phyloP scores from a whole-genome alignment of 2,113 vertebrate genomes.

The Pungitius pungitius region DNA sequence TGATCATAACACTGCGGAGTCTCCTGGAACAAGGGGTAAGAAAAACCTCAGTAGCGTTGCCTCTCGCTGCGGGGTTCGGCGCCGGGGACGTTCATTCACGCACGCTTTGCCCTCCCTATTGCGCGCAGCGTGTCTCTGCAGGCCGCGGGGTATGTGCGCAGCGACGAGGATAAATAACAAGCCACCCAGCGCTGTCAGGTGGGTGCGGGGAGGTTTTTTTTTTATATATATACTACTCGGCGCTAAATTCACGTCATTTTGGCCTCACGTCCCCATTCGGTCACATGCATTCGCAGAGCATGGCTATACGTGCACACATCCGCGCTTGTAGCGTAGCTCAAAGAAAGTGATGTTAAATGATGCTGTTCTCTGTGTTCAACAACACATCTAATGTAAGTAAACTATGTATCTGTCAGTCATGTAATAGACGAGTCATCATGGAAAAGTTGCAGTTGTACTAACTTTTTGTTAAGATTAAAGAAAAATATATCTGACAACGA shows the following conservation, averaged over 20 bases:
- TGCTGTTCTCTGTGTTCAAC: background rate
- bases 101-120: slow-evolving; percentile 27
- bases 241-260: slow-evolving; percentile 53
- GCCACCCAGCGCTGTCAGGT: slow-evolving; percentile 44
- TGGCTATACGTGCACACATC: slow-evolving; percentile 29
- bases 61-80: slow-evolving; percentile 61
- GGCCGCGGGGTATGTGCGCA: slow-evolving; percentile 70
- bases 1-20: slow-evolving; percentile 78
- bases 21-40: slow-evolving; percentile 77
- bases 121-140: slow-evolving; percentile 61
- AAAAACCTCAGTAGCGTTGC: slow-evolving; percentile 38
- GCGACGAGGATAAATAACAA: slow-evolving; percentile 57
- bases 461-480: background rate
- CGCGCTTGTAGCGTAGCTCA: slow-evolving; percentile 41
- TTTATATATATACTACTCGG: slow-evolving; percentile 45
- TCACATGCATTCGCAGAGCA: slow-evolving; percentile 65
- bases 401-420: background rate
- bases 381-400: background rate
- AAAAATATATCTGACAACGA: background rate
- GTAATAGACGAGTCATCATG: background rate
- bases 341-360: slow-evolving; percentile 22
- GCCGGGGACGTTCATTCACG: slow-evolving; percentile 67
- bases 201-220: slow-evolving; percentile 45
- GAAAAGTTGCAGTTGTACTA: background rate
- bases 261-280: slow-evolving; percentile 49